Conservation (phyloP, 2,888 invertebrate species). For the Rosalia funebris region DNA sequence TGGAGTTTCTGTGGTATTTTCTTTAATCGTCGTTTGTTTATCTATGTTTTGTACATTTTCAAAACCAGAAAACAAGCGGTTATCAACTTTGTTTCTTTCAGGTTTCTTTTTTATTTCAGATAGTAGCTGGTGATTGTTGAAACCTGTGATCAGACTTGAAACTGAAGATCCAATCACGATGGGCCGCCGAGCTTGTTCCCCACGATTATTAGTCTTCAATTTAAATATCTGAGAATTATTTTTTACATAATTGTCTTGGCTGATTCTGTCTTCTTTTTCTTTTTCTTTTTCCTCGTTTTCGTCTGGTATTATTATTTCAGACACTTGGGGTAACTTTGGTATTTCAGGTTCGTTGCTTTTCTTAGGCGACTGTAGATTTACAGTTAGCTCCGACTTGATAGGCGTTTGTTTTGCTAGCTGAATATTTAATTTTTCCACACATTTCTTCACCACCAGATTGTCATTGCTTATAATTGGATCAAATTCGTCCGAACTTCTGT, state of each 20-base stretch:
- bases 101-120: conserved; percentile 67
- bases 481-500: conserved; percentile 27
- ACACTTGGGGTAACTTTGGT: conserved; percentile 79
- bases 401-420: conserved; percentile 59
- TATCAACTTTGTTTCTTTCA: conserved; percentile 47
- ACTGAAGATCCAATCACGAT: conserved; percentile 73
- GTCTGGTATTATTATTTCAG: conserved; percentile 78
- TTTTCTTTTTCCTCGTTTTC: conserved; percentile 66
- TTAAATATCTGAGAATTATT: conserved; percentile 62
- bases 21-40: conserved; percentile 46
- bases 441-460: conserved; percentile 56
- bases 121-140: conserved; percentile 65
- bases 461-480: conserved; percentile 37
- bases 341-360: conserved; percentile 71
- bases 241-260: conserved; percentile 63
- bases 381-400: conserved; percentile 49
- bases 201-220: conserved; percentile 62
- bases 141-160: conserved; percentile 66
- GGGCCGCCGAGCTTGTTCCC: conserved; percentile 67
- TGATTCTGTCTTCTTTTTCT: conserved; percentile 55
- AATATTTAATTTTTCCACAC: conserved; percentile 58
- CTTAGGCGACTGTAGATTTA: conserved; percentile 52
- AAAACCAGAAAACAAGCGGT: conserved; percentile 61
- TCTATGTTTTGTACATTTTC: conserved; percentile 60
- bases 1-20: conserved; percentile 40